Evolutionary conservation across 2,113 vertebrate species (phyloP), one percentile per base, ranked within the genome.

Genomic region (Campylomormyrus tamandua): DNA sequence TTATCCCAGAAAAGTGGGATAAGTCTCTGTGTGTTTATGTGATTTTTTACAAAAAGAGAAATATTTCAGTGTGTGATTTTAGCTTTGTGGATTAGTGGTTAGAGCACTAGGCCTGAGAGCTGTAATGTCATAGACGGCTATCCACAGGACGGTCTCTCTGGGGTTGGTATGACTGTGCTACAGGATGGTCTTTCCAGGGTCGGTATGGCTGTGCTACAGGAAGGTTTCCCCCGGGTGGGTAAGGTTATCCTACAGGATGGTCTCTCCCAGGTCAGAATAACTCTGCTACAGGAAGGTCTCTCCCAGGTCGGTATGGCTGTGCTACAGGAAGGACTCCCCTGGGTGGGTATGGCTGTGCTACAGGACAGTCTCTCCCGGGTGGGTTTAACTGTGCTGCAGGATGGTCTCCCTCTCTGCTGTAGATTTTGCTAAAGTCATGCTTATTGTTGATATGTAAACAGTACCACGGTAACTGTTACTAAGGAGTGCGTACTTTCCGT

Each of bases 371-470:
- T 50, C 45, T 74, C 31, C 39, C 2, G 17, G 21, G 11, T 1
- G 27, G 90, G 91, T 91, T 90, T 91, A 91, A 21, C 52, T 52
- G 48, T 87, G 24, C 27, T 52, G 21, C 27, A 31, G 31, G 50
- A 46, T 15, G 48, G 24, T 86, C 83, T 86, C 46, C n/a, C 74
- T 27, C 62, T 27, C n/a, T 13, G 10, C 10, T 70, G 62, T 70
- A 27, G 10, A 70, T 13, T 31, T 70, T 84, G 45, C 45, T 46
- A 46, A 42, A 45, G 45, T 9, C 45, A 24, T 48, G 39, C 45
- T 84, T 31, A 62, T 66, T 93, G 90, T 92, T 92, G 84, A 89
- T 91, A 84, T 91, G 74, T 89, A 93, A 93, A 93, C 90, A 92
- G 56, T 15, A 49, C 46, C 83, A 49, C 1, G 58, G 88, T 80